Conservation (phyloP, 2,113 vertebrate species). For the Puffinus mauretanicus region DNA sequence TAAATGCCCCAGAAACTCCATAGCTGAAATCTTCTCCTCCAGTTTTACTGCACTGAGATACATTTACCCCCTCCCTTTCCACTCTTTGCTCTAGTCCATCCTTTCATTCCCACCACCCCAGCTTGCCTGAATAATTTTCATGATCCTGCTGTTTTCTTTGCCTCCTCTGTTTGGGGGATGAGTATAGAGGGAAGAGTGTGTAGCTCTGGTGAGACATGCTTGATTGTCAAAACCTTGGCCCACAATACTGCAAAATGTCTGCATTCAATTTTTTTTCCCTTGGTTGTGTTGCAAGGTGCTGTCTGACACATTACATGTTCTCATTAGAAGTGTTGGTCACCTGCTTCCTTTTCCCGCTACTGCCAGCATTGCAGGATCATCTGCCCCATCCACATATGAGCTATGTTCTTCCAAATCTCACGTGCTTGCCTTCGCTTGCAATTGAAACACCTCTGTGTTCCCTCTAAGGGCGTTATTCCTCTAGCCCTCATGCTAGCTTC, state of each 20-base stretch:
- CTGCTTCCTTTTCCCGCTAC: not conserved
- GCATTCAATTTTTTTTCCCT: not conserved
- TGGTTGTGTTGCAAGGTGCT: not conserved
- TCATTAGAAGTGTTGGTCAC: conserved; percentile 14
- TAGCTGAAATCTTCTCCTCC: not conserved
- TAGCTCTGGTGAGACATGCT: not conserved
- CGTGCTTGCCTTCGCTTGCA: not conserved
- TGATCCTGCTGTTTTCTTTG: not conserved
- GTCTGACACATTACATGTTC: not conserved
- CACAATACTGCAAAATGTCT: not conserved
- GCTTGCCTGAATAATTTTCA: not conserved
- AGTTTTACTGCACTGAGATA: not conserved
- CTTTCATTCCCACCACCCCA: not conserved
- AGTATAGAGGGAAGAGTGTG: not conserved
- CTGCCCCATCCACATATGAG: not conserved
- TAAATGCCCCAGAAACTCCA: not conserved
- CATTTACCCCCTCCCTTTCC: not conserved
- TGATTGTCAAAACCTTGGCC: not conserved
- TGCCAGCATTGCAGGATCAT: not conserved
- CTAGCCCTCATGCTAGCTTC: not conserved
- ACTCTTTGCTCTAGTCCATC: not conserved
- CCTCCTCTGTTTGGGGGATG: not conserved
- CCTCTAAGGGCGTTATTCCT: not conserved
- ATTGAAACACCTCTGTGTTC: not conserved
- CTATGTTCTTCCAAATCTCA: not conserved